Evolutionary conservation across 2,888 invertebrate genomes (phyloP).

Genomic region (Hydrotaea diabolus): DNA sequence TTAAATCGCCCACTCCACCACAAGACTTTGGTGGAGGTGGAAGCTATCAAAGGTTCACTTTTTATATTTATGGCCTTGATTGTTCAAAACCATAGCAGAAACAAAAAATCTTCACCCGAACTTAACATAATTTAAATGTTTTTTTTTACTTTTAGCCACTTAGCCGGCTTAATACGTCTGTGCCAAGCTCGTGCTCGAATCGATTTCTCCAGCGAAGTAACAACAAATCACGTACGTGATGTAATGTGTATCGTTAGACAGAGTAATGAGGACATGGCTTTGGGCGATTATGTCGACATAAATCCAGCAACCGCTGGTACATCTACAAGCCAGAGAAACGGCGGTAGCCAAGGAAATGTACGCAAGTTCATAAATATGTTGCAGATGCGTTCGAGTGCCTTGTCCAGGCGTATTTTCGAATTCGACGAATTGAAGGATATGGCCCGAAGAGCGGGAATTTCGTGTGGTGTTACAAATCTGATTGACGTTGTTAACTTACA

Average conservation of each 20-base stretch:
- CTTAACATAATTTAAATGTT: not conserved
- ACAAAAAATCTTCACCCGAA: too few relatives aligned
- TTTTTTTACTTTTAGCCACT: conserved; percentile 83
- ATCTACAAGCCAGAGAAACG: conserved; percentile 85
- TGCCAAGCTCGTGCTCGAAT: conserved; percentile 93
- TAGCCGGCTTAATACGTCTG: conserved; percentile 93
- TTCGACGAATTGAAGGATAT: conserved; percentile 89
- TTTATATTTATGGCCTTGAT: too few relatives aligned
- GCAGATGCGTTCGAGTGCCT: conserved; percentile 84
- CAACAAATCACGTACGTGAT: conserved; percentile 90
- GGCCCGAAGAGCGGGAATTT: conserved; percentile 85
- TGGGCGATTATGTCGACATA: conserved; percentile 82
- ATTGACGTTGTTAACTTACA: conserved; percentile 91
- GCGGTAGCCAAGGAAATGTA: conserved; percentile 80
- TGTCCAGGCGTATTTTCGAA: conserved; percentile 88
- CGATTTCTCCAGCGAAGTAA: conserved; percentile 91
- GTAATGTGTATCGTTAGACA: conserved; percentile 92
- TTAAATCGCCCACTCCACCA: too few relatives aligned
- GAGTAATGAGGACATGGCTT: conserved; percentile 89
- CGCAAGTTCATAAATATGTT: conserved; percentile 88
- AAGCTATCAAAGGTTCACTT: too few relatives aligned
- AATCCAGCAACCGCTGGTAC: conserved; percentile 84
- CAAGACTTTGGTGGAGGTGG: too few relatives aligned
- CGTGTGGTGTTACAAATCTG: conserved; percentile 83
- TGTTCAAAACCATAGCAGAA: too few relatives aligned